phyloP scores from a whole-genome alignment of 2,888 invertebrate species.

The Amphimallon solstitiale region DNA sequence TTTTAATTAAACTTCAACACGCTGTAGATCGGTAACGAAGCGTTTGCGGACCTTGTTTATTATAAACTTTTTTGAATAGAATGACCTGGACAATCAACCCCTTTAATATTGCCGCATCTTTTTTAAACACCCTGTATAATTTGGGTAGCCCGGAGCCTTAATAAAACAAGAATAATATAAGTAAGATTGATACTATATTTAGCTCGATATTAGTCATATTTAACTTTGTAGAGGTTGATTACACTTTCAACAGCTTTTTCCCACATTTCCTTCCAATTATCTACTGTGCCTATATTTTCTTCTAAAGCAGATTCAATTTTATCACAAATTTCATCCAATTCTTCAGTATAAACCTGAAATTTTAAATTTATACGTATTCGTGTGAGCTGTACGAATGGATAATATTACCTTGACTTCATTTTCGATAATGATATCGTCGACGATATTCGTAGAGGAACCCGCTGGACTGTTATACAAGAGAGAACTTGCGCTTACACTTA shows the following conservation, averaged over 20 bases:
- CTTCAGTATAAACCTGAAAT: slow-evolving; percentile 40
- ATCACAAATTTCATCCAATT: slow-evolving; percentile 6
- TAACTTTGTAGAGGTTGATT: slow-evolving; percentile 50
- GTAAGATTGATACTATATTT: background rate
- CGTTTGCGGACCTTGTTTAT: no score
- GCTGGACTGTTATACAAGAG: background rate
- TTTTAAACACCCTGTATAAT: no score
- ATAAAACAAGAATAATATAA: background rate
- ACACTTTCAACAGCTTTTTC: slow-evolving; percentile 48
- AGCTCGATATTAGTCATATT: slow-evolving; percentile 46
- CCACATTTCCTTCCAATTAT: slow-evolving; percentile 50
- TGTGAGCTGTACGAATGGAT: background rate
- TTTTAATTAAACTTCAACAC: no score
- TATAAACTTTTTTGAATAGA: no score
- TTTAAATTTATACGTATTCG: background rate
- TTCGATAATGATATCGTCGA: background rate
- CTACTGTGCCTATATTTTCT: slow-evolving; percentile 39
- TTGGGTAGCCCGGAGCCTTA: no score
- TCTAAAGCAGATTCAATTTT: slow-evolving; percentile 43
- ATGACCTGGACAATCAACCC: no score
- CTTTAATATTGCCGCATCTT: no score
- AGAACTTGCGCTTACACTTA: background rate
- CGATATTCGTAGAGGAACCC: background rate
- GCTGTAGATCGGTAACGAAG: no score
- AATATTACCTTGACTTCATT: slow-evolving; percentile 1